These are phyloP conservation scores for Paracanthobrama guichenoti DNA, from an alignment of 2,113 vertebrate species.

Conservation along the genomic window DNA sequence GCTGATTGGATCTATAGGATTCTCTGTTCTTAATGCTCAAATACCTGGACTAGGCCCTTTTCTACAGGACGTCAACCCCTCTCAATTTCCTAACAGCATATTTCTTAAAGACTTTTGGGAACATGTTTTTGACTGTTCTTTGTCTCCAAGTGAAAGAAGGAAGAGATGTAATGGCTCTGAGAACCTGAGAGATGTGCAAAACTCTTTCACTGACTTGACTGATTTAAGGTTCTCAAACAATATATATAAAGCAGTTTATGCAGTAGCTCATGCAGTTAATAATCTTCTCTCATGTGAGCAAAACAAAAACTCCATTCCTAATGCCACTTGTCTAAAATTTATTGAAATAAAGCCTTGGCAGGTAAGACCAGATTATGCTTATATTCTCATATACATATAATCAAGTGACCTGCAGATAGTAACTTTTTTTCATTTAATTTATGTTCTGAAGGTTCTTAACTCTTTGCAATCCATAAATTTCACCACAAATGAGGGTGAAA, in stretches of 20 bases:
- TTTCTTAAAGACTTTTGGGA: slow-evolving; percentile 78
- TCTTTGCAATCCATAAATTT: slow-evolving; percentile 73
- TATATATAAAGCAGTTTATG: slow-evolving; percentile 77
- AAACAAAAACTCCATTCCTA: slow-evolving; percentile 48
- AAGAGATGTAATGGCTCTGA: slow-evolving; percentile 69
- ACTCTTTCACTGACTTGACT: slow-evolving; percentile 71
- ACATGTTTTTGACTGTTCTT: slow-evolving; percentile 69
- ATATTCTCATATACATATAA: background rate
- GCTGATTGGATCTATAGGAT: slow-evolving; percentile 74
- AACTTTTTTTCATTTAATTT: background rate
- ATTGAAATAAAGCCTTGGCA: slow-evolving; percentile 68
- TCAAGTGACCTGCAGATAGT: background rate
- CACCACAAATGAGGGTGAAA: slow-evolving; percentile 64
- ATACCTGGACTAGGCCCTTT: slow-evolving; percentile 71
- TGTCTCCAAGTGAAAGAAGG: slow-evolving; percentile 50
- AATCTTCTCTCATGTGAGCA: slow-evolving; percentile 66
- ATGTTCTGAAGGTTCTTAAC: slow-evolving; percentile 64
- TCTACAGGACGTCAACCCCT: slow-evolving; percentile 69
- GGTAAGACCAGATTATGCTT: slow-evolving; percentile 60
- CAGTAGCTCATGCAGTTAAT: slow-evolving; percentile 74
- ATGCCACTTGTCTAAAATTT: slow-evolving; percentile 61
- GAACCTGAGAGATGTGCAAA: slow-evolving; percentile 64
- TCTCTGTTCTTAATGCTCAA: slow-evolving; percentile 65
- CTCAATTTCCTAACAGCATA: slow-evolving; percentile 69
- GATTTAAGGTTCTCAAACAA: slow-evolving; percentile 73